Conservation (phyloP, 2,888 invertebrate genomes). For the Diplolepis rosae region DNA sequence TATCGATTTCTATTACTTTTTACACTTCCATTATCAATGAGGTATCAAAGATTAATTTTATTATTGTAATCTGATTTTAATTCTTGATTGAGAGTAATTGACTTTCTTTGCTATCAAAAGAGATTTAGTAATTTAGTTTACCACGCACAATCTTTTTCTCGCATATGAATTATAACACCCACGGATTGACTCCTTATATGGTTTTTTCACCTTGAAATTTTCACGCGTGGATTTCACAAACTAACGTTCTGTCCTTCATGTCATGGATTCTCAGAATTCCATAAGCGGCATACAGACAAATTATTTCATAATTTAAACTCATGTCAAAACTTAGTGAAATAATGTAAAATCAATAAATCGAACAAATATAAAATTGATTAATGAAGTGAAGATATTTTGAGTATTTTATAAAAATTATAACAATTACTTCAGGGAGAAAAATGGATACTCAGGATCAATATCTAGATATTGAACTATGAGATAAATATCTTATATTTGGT, state of each 20-base stretch:
- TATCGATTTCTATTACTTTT: no score
- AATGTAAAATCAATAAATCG: neutral
- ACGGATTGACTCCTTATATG: constrained; percentile 17
- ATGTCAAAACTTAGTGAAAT: no score
- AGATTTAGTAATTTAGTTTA: neutral
- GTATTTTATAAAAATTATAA: no score
- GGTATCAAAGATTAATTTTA: no score
- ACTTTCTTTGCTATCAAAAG: neutral
- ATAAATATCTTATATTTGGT: no score
- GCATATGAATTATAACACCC: constrained; percentile 17
- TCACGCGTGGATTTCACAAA: constrained; percentile 13
- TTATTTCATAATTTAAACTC: no score
- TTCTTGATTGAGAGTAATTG: neutral
- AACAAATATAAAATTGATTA: neutral
- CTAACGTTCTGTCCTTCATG: neutral
- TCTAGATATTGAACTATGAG: no score
- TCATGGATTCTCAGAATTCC: neutral
- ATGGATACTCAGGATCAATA: no score
- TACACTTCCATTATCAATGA: no score
- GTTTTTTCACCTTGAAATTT: constrained; percentile 10
- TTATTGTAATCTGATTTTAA: neutral
- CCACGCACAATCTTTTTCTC: neutral
- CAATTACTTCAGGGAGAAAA: no score
- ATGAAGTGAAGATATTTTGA: no score
- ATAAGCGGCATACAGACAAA: no score